Conservation (phyloP, 2,888 invertebrate species). For the Noctua janthina region DNA sequence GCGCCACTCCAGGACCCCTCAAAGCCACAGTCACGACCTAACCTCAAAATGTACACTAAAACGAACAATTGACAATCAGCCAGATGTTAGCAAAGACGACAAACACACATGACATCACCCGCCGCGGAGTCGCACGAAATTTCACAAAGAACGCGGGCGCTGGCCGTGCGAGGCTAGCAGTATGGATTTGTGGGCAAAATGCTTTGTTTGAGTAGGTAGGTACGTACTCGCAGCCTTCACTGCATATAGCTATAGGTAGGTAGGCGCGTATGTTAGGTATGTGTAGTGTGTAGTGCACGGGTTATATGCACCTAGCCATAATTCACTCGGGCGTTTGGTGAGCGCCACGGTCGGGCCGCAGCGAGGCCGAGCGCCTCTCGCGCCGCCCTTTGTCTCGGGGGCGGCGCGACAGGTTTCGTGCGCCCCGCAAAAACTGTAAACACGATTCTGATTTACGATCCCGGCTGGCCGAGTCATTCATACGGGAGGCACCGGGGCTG, state of each 20-base stretch:
- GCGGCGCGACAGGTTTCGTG: conserved; percentile 84
- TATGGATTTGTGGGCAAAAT: conserved; percentile 86
- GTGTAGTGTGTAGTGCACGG: conserved; percentile 78
- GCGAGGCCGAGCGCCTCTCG: conserved; percentile 76
- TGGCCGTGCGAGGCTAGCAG: conserved; percentile 78
- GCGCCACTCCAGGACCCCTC: conserved; percentile 64
- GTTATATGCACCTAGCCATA: conserved; percentile 85
- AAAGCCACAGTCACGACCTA: conserved; percentile 82
- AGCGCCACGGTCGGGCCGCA: conserved; percentile 77
- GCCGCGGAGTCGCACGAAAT: conserved; percentile 76
- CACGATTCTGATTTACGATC: conserved; percentile 86
- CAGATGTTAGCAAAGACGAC: conserved; percentile 84
- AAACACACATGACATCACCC: conserved; percentile 80
- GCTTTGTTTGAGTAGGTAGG: conserved; percentile 89
- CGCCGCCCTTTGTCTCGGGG: conserved; percentile 83
- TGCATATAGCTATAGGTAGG: conserved; percentile 83
- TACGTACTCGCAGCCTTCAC: conserved; percentile 88
- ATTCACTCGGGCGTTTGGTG: conserved; percentile 78
- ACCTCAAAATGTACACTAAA: conserved; percentile 87
- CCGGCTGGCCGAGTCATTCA: conserved; percentile 80
- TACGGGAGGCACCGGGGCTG: conserved; percentile 74
- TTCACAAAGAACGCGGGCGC: conserved; percentile 82
- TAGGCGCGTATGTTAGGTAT: conserved; percentile 82
- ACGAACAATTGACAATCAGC: conserved; percentile 82
- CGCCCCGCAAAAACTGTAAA: conserved; percentile 87